A percentile compares a stretch with the other conserved stretches of the same genome.
Evolutionary conservation across 92 coral and sea anemone genomes (phyloP).

Genomic region (Phymanthus crucifer): DNA sequence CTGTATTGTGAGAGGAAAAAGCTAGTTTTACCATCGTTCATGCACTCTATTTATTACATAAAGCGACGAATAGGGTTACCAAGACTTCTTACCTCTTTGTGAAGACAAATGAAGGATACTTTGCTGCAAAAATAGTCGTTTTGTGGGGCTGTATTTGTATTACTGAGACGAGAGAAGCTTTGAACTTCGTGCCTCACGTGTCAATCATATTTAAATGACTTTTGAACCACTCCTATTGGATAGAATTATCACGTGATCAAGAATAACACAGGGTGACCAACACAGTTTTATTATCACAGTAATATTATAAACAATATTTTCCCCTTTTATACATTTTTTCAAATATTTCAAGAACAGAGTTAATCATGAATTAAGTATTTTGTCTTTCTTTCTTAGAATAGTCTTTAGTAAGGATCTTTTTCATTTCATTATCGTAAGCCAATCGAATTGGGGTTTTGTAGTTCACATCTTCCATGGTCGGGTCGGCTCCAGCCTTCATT

Average conservation of each 20-base stretch:
- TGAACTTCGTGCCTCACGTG: conserved; percentile 4
- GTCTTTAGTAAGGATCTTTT: conserved; percentile 26
- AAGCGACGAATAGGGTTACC: neutral
- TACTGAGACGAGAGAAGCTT: neutral
- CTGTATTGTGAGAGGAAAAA: no score
- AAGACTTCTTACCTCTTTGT: no score
- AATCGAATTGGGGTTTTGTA: conserved; percentile 55
- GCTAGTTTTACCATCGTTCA: no score
- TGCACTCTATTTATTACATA: neutral
- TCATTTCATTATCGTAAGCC: conserved; percentile 55
- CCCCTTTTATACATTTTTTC: neutral
- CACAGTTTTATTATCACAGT: neutral
- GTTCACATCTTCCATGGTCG: conserved; percentile 55
- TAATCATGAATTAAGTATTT: neutral
- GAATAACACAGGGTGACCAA: conserved; percentile 5
- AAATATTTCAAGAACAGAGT: neutral
- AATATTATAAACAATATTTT: neutral
- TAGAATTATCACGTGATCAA: neutral
- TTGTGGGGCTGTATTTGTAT: neutral
- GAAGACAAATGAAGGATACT: neutral
- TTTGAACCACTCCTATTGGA: neutral
- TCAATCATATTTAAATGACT: neutral
- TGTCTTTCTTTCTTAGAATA: conserved; percentile 22
- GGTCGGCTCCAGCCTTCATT: conserved; percentile 78
- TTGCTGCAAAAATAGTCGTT: no score